Conservation (phyloP, 1,140 invertebrate genomes). For the Drosophila littoralis region DNA sequence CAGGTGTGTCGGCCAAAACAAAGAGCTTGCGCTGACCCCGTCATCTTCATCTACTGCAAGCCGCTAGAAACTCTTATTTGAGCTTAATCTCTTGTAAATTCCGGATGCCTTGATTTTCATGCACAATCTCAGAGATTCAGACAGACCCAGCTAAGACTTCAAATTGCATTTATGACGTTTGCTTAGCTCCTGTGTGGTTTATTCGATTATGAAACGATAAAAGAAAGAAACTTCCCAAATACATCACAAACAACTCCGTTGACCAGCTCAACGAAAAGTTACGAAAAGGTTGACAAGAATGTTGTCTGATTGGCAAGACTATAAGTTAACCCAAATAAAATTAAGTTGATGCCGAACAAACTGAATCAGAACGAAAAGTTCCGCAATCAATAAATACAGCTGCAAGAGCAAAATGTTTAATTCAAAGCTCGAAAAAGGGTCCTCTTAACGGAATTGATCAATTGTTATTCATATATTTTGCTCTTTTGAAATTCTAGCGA, state of each 20-base stretch:
- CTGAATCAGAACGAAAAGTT: conserved; percentile 11
- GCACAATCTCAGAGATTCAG: conserved; percentile 1
- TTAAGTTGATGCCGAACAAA: conserved; percentile 11
- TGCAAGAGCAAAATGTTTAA: conserved; percentile 14
- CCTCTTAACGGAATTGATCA: conserved; percentile 7
- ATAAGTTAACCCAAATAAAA: conserved; percentile 3
- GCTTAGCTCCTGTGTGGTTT: too few species aligned
- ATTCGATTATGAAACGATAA: too few species aligned
- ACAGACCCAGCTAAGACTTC: too few species aligned
- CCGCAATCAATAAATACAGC: conserved; percentile 24
- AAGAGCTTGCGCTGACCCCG: conserved; percentile 16
- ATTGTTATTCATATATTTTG: conserved; percentile 40
- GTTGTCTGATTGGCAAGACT: conserved; percentile 16
- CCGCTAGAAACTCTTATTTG: not conserved
- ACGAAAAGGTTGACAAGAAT: not conserved
- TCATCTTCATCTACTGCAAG: conserved; percentile 11
- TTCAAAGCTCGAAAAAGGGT: conserved; percentile 2
- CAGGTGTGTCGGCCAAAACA: conserved; percentile 59
- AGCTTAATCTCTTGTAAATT: conserved; percentile 12
- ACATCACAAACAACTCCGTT: too few species aligned
- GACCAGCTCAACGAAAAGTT: conserved; percentile 1
- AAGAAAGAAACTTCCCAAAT: too few species aligned
- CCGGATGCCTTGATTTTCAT: conserved; percentile 18
- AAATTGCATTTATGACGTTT: too few species aligned
- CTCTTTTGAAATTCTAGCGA: not conserved